phyloP scores from a whole-genome alignment of 2,888 invertebrate species.

The Drosophila buzzatii region DNA sequence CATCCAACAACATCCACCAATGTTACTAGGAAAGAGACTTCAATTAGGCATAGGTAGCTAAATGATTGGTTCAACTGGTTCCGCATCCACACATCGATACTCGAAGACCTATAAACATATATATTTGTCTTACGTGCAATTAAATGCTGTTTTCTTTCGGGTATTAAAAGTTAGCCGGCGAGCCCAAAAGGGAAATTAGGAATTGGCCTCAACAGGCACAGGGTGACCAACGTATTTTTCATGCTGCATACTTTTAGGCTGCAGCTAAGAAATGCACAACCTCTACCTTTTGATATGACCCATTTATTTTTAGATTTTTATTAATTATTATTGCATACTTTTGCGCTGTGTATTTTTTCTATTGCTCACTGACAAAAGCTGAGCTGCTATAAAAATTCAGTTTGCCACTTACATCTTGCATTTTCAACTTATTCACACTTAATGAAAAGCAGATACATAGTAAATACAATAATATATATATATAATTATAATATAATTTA shows the following conservation, averaged over 20 bases:
- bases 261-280: background rate
- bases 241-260: conserved; percentile 10
- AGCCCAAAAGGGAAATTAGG: too few relatives aligned
- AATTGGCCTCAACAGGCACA: background rate
- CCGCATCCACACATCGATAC: conserved; percentile 10
- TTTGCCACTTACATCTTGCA: background rate
- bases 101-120: background rate
- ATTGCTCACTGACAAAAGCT: background rate
- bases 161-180: too few relatives aligned
- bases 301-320: background rate
- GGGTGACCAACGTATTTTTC: too few relatives aligned
- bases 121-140: conserved; percentile 21
- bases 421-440: background rate
- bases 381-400: background rate
- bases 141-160: background rate
- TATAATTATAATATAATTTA: background rate
- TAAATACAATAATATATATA: background rate
- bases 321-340: too few relatives aligned
- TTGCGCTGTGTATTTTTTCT: too few relatives aligned
- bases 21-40: background rate
- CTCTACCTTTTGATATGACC: background rate
- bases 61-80: conserved; percentile 23
- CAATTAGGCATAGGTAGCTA: background rate
- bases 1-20: background rate
- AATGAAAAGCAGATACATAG: background rate